Evolutionary conservation across 2,797 vertebrate genomes (phyloP).

Genomic region (Sarcoramphus papa): DNA sequence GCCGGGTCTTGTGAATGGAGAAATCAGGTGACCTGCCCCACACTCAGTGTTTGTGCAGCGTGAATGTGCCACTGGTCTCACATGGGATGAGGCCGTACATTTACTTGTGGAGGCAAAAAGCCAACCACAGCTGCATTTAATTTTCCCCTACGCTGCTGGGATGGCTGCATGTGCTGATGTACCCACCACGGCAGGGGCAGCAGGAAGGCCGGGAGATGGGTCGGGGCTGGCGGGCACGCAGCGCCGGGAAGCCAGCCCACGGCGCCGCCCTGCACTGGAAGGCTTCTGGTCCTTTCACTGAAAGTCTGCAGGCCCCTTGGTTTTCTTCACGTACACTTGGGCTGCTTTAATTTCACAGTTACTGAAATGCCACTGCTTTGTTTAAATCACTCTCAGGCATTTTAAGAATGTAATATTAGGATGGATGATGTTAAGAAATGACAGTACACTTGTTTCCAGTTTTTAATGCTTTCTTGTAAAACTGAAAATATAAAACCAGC

Average conservation of each 20-base stretch:
- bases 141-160: background rate
- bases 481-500: conserved; percentile 79
- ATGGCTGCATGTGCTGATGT: background rate
- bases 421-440: background rate
- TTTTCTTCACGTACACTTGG: background rate
- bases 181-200: background rate
- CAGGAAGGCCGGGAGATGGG: background rate
- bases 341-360: background rate
- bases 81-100: background rate
- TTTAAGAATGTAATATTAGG: background rate
- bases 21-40: background rate
- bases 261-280: fast-evolving
- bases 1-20: background rate
- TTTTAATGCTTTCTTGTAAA: conserved; percentile 83
- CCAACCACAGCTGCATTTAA: background rate
- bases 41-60: background rate
- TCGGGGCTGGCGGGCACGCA: fast-evolving
- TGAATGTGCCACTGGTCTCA: background rate
- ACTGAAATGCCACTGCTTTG: background rate
- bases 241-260: fast-evolving
- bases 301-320: background rate
- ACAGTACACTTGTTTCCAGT: conserved; percentile 72
- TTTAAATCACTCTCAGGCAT: background rate
- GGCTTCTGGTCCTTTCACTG: background rate
- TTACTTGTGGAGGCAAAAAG: background rate